phyloP scores from a whole-genome alignment of 2,888 invertebrate genomes.

The Cerceris ruficornis region DNA sequence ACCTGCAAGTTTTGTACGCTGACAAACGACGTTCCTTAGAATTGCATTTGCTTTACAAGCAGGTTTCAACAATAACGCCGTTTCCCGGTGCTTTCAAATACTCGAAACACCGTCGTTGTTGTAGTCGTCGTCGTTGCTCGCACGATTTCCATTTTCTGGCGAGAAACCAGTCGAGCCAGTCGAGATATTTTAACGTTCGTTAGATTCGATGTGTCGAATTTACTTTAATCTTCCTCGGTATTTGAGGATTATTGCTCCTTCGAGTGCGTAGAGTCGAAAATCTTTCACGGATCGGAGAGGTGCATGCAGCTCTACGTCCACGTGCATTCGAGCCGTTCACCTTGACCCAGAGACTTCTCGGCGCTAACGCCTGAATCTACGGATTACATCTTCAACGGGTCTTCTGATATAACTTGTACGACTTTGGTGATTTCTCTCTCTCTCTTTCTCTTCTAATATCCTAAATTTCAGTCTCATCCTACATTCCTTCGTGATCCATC shows the following conservation, averaged over 20 bases:
- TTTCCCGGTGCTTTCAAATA: conserved; percentile 1
- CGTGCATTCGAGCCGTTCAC: conserved; percentile 68
- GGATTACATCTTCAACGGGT: conserved; percentile 66
- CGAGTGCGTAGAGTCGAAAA: conserved; percentile 2
- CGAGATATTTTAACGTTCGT: conserved; percentile 5
- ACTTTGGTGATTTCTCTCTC: conserved; percentile 27
- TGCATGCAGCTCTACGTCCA: conserved; percentile 50
- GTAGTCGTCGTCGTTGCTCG: background rate
- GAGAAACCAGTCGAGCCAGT: background rate
- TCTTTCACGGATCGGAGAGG: conserved; percentile 19
- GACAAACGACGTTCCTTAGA: conserved; percentile 7
- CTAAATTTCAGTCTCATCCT: background rate
- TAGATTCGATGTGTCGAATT: conserved; percentile 8
- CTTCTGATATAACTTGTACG: conserved; percentile 61
- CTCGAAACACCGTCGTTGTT: background rate
- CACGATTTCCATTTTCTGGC: conserved; percentile 10
- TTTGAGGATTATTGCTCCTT: background rate
- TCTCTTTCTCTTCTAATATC: background rate
- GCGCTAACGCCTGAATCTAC: conserved; percentile 61
- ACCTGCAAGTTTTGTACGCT: background rate
- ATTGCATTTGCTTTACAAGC: conserved; percentile 17
- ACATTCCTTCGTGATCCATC: background rate
- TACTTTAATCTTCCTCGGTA: background rate
- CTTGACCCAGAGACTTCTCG: conserved; percentile 77
- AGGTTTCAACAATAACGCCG: background rate